Conservation (phyloP, 2,113 vertebrate species). For the Pavo muticus region DNA sequence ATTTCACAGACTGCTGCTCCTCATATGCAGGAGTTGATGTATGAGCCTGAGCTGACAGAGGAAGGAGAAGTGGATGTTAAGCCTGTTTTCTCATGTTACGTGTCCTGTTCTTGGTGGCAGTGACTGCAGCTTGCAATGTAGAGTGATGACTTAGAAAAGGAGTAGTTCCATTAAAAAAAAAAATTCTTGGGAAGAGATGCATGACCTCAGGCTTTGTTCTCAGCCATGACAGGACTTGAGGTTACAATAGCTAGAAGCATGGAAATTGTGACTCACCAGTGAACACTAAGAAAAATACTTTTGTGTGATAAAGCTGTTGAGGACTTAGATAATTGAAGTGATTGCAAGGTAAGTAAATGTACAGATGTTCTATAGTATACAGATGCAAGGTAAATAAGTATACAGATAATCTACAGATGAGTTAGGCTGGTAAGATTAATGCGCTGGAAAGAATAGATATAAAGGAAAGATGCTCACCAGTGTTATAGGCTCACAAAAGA, state of each 20-base stretch:
- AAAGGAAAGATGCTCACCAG: too few species aligned
- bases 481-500: too few species aligned
- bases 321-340: background rate
- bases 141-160: background rate
- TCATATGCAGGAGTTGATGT: background rate
- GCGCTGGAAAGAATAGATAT: too few species aligned
- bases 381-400: too few species aligned
- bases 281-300: background rate
- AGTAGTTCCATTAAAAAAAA: background rate
- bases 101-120: background rate
- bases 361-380: too few species aligned
- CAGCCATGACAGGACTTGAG: background rate
- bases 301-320: background rate
- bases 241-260: fast-evolving
- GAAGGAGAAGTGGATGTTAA: background rate
- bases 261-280: background rate
- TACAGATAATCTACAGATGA: too few species aligned
- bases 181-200: background rate
- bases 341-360: too few species aligned
- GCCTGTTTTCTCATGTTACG: background rate
- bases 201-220: background rate
- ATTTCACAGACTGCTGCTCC: background rate
- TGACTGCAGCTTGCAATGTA: fast-evolving
- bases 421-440: too few species aligned
- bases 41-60: background rate